Percentiles rank a stretch among this genome's conserved stretches.
These are phyloP conservation scores for Antennarius maculatus DNA, from an alignment of 2,797 vertebrate genomes.

Conservation along the genomic window DNA sequence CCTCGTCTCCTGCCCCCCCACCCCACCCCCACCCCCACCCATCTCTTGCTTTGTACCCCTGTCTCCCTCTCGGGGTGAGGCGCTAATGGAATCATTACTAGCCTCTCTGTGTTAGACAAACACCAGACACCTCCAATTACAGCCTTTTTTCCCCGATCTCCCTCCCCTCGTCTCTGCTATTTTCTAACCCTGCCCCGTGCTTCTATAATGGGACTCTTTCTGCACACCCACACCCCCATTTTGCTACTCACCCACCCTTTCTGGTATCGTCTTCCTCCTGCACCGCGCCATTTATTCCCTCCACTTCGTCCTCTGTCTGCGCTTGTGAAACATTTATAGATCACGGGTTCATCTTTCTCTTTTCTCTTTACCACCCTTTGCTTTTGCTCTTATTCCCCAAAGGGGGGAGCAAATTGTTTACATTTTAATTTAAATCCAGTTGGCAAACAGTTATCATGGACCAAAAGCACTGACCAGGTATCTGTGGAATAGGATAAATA, in stretches of 20 bases:
- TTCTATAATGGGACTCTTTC: conserved; percentile 65
- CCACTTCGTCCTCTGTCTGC: conserved; percentile 48
- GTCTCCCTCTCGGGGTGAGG: conserved; percentile 61
- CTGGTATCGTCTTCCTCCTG: conserved; percentile 50
- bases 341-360: conserved; percentile 61
- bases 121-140: conserved; percentile 81
- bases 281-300: conserved; percentile 59
- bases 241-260: conserved; percentile 53
- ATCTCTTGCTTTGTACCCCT: neutral
- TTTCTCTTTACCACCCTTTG: conserved; percentile 45
- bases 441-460: too few relatives aligned
- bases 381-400: too few relatives aligned
- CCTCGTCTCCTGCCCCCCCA: conserved; percentile 4
- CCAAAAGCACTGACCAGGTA: too few relatives aligned
- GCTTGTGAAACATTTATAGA: conserved; percentile 75
- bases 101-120: conserved; percentile 78
- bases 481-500: too few relatives aligned
- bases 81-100: conserved; percentile 85
- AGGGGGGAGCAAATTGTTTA: too few relatives aligned
- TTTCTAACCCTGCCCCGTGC: conserved; percentile 65
- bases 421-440: too few relatives aligned
- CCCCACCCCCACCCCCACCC: conserved; percentile 16
- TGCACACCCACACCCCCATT: conserved; percentile 27
- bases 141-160: conserved; percentile 59
- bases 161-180: conserved; percentile 57